Percentiles rank a stretch among this genome's conserved stretches.
phyloP scores from a whole-genome alignment of 92 coral and sea anemone genomes.

The Actinostola sp. region DNA sequence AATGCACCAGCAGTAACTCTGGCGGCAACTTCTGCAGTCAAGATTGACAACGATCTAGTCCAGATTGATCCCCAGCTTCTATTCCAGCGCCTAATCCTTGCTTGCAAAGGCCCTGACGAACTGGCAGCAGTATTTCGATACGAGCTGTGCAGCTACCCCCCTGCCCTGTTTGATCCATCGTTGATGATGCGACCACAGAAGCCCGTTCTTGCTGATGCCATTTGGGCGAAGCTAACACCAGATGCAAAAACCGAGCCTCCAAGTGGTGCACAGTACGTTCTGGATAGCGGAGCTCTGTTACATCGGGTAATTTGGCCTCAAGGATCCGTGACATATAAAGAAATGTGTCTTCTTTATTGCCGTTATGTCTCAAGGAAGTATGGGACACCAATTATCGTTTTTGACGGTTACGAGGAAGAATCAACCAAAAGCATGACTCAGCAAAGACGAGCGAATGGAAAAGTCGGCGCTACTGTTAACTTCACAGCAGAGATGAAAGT shows the following conservation, averaged over 20 bases:
- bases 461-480: constrained; percentile 7
- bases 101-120: constrained; percentile 13
- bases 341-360: constrained; percentile 10
- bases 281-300: constrained; percentile 49
- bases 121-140: constrained; percentile 1
- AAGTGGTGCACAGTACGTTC: constrained; percentile 25
- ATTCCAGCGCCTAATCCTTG: constrained; percentile 26
- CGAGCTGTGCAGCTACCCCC: constrained; percentile 34
- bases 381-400: constrained; percentile 21
- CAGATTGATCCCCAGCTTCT: constrained; percentile 35
- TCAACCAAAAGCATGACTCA: constrained; percentile 36
- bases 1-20: constrained; percentile 36
- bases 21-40: constrained; percentile 22
- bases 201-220: constrained; percentile 48
- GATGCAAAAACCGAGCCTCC: constrained; percentile 8
- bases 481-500: constrained; percentile 37
- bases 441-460: constrained; percentile 24
- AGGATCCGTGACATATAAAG: constrained; percentile 8
- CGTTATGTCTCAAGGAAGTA: constrained; percentile 19
- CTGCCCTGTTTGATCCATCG: constrained; percentile 37
- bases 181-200: constrained; percentile 25
- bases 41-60: constrained; percentile 4
- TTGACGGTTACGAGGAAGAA: constrained; percentile 29
- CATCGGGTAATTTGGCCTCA: constrained; percentile 38
- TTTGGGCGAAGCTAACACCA: constrained; percentile 32